Conservation (phyloP, 2,113 vertebrate genomes). For the Colistium nudipinnis region DNA sequence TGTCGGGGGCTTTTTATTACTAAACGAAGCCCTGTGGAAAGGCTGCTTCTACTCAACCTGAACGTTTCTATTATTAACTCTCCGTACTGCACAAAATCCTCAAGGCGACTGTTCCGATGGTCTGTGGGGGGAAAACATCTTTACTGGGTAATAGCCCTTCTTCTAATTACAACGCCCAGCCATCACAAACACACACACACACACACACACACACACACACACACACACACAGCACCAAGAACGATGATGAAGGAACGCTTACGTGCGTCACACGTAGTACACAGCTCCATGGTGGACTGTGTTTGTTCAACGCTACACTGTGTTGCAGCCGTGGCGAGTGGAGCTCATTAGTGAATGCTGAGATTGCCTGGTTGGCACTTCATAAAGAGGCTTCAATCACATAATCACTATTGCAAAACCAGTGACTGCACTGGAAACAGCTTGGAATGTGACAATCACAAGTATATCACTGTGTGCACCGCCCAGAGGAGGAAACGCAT, state of each 20-base stretch:
- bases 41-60: constrained; percentile 82
- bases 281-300: background rate
- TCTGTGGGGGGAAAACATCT: constrained; percentile 88
- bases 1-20: constrained; percentile 69
- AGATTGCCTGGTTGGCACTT: constrained; percentile 25
- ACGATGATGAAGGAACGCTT: constrained; percentile 6
- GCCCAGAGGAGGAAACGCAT: constrained; percentile 28
- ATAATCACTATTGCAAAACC: constrained; percentile 29
- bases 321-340: constrained; percentile 6
- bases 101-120: constrained; percentile 75
- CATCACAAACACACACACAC: constrained; percentile 41
- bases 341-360: constrained; percentile 52
- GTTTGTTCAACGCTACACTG: constrained; percentile 24
- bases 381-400: constrained; percentile 33
- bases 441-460: constrained; percentile 32
- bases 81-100: constrained; percentile 80
- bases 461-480: constrained; percentile 22
- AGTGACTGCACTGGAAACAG: constrained; percentile 23
- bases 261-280: background rate
- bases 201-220: constrained; percentile 31
- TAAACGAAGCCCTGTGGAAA: constrained; percentile 82
- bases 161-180: constrained; percentile 83
- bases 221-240: constrained; percentile 11
- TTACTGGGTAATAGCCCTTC: constrained; percentile 81
- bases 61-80: constrained; percentile 88